Evolutionary conservation across 2,888 invertebrate species (phyloP).

Genomic region (Bhutanitis thaidina): DNA sequence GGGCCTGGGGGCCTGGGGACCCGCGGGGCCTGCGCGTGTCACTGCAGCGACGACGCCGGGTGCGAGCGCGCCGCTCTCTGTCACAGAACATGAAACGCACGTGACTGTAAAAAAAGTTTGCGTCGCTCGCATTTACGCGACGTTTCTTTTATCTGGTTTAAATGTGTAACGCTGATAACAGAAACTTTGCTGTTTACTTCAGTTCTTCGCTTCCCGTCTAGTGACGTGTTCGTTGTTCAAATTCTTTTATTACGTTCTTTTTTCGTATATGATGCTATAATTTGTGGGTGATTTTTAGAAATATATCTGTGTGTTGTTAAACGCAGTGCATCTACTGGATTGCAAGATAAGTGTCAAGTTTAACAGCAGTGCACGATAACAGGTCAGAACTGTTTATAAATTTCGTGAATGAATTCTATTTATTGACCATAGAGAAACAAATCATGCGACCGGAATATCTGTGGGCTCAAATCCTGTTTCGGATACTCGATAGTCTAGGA

Average conservation of each 20-base stretch:
- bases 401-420: too few relatives aligned
- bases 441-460: too few relatives aligned
- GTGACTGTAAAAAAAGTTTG: constrained; percentile 20
- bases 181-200: background rate
- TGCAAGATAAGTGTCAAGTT: background rate
- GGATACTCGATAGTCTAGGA: too few relatives aligned
- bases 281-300: background rate
- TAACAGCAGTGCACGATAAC: background rate
- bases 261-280: background rate
- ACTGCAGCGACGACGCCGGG: background rate
- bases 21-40: background rate
- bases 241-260: background rate
- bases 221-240: background rate
- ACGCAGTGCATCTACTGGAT: background rate
- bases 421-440: too few relatives aligned
- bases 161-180: constrained; percentile 1
- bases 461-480: too few relatives aligned
- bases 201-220: background rate
- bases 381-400: background rate
- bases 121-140: constrained; percentile 6
- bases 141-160: constrained; percentile 4
- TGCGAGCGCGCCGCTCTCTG: background rate
- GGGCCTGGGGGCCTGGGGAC: background rate
- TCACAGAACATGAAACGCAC: constrained; percentile 20
- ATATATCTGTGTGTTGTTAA: background rate